Evolutionary conservation across 1,140 invertebrate genomes (phyloP), one percentile per base, ranked within the genome.

Genomic region (Mylabris phalerata): DNA sequence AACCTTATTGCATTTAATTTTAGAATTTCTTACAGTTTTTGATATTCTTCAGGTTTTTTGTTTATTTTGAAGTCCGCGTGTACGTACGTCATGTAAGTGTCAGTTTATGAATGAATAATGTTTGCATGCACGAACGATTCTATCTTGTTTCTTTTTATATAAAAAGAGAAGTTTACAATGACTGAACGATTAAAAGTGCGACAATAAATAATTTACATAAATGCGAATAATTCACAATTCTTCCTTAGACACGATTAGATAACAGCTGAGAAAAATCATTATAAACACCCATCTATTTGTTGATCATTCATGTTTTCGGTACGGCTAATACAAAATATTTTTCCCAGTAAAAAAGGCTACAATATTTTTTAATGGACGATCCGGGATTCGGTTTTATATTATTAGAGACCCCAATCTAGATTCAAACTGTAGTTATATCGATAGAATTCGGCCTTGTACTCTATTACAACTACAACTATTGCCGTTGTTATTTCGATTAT

Each of bases 21-120:
- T 11, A 13, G 49, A 41, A n/a, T 39, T 40, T 7, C 19, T 54
- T 39, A 1, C 25, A 27, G 4, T 24, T 42, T 50, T 40, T 38
- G 3, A 11, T 43, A 52, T 50, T 26, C 26, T 43, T 43, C 45
- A 27, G 9, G 38, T 32, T 32, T 32, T 32, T 32, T 32, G 7
- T 32, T 32, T 7, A 2, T 4, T 32, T 32, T 32, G 32, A 32
- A 41, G 26, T 9, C 27, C 38, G 45, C 45, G 45, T 55, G 52
- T 55, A 55, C 40, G 40, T 42, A 48, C 58, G 50, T 55, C 57
- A 44, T 59, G 57, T 59, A 59, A 48, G 44, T 63, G 61, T 63
- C 61, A 60, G 48, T 59, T 57, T 57, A 54, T 57, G 55, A 65
- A 65, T 63, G 56, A 65, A 60, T 58, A 58, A 61, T 57, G 58